These are phyloP conservation scores for Drosophila phalerata DNA, from an alignment of 2,888 invertebrate genomes.

Conservation along the genomic window DNA sequence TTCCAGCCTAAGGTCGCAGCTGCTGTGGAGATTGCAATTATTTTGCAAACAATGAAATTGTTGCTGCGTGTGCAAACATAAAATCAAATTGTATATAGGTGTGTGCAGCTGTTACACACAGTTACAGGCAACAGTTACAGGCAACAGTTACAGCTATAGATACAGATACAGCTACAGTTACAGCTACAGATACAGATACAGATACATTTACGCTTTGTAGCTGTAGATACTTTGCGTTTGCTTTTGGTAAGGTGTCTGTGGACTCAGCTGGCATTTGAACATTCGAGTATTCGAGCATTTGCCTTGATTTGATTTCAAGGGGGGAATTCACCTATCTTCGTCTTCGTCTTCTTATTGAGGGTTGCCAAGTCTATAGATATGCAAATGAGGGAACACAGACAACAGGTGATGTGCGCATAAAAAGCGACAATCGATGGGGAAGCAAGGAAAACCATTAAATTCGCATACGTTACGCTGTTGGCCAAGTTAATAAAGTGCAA, in stretches of 20 bases:
- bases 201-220: conserved; percentile 19
- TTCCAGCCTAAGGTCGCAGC: conserved; percentile 68
- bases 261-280: conserved; percentile 63
- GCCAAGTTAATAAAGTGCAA: conserved; percentile 64
- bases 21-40: conserved; percentile 83
- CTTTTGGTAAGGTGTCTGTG: conserved; percentile 55
- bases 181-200: conserved; percentile 28
- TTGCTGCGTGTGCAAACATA: conserved; percentile 80
- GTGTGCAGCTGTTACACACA: conserved; percentile 55
- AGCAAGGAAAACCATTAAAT: conserved; percentile 39
- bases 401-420: conserved; percentile 74
- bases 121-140: conserved; percentile 15
- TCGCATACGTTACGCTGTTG: conserved; percentile 38
- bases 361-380: conserved; percentile 59
- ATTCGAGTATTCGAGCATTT: conserved; percentile 71
- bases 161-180: conserved; percentile 26
- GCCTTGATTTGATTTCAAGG: conserved; percentile 75
- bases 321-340: conserved; percentile 56
- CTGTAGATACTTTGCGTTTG: conserved; percentile 21
- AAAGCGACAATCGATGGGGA: conserved; percentile 61
- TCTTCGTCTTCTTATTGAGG: conserved; percentile 7
- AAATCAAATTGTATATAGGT: conserved; percentile 74
- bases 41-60: conserved; percentile 84
- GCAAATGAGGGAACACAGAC: conserved; percentile 61
- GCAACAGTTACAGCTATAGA: conserved; percentile 24